Evolutionary conservation across 1,140 invertebrate species (phyloP), one percentile per base, ranked within the genome.

Genomic region (Chlorops oryzae): DNA sequence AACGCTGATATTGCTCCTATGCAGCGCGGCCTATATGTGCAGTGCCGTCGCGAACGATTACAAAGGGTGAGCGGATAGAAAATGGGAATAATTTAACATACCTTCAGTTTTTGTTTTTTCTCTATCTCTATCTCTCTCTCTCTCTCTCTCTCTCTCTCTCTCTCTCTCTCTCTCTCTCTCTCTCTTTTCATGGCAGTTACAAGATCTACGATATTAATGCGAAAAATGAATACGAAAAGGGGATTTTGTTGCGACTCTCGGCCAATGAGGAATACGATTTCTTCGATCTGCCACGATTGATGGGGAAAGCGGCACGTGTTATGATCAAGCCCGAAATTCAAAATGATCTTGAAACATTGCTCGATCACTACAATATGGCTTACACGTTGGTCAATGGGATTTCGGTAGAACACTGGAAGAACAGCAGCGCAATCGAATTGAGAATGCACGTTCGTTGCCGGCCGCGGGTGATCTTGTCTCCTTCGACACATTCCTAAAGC

Each of bases 301-400:
- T 61, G n/a, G 53, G 57, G 12, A 49, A 54, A 2, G 10, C 60
- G 3, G 54, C 54, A 18, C 61, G 65, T 13, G 54, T 71, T 6
- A 62, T 71, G 67, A 54, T 71, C 2, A 43, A 52, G 45, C 68
- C 68, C 6, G 50, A 55, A n/a, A 59, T 63, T 47, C 65, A 71
- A 52, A 5, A 15, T 6, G 38, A 40, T 5, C 63, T 71, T 17
- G 58, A 68, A 47, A 6, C 44, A 4, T 23, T 58, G 32, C 46
- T 71, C 47, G 23, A 52, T n/a, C 40, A 54, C 13, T 58, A 56
- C 34, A 15, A 21, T 13, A 9, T 71, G 6, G 13, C 51, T 4
- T 68, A 41, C 12, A 2, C 5, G 4, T 34, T 71, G 17, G 27
- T 65, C 3, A 59, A 59, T 10, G 49, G 65, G 24, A 71, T 38